phyloP scores from a whole-genome alignment of 2,888 invertebrate genomes.

The Chesias legatella region DNA sequence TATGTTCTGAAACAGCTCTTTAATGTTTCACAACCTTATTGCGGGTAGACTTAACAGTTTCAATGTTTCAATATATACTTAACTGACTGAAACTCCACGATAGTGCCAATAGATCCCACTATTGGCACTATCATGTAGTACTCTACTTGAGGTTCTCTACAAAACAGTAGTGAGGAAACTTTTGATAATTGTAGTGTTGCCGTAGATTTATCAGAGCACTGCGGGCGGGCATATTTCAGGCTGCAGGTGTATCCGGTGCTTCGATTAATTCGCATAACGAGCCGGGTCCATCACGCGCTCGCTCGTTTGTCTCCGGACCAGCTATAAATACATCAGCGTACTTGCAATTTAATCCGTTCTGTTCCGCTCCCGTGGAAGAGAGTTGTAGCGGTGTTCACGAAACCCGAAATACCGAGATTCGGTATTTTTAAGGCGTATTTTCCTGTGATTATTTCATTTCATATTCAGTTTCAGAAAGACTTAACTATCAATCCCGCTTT shows the following conservation, averaged over 20 bases:
- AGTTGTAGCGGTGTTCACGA: constrained; percentile 8
- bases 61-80: too few relatives aligned
- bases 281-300: constrained; percentile 76
- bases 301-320: constrained; percentile 77
- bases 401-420: constrained; percentile 2
- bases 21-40: too few relatives aligned
- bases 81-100: too few relatives aligned
- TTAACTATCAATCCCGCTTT: constrained; percentile 24
- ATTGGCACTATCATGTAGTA: too few relatives aligned
- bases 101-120: too few relatives aligned
- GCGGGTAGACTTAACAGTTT: too few relatives aligned
- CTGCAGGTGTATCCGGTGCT: constrained; percentile 71
- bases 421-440: background rate
- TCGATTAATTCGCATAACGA: constrained; percentile 81
- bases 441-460: too few relatives aligned
- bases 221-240: constrained; percentile 62
- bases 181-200: constrained; percentile 2
- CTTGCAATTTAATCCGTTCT: constrained; percentile 78
- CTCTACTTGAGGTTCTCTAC: too few relatives aligned
- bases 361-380: constrained; percentile 59
- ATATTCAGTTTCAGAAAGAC: background rate
- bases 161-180: too few relatives aligned
- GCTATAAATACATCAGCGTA: constrained; percentile 80
- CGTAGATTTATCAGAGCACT: constrained; percentile 36
- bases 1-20: too few relatives aligned